Conservation (phyloP, 2,888 invertebrate species). For the Watsonalla binaria region DNA sequence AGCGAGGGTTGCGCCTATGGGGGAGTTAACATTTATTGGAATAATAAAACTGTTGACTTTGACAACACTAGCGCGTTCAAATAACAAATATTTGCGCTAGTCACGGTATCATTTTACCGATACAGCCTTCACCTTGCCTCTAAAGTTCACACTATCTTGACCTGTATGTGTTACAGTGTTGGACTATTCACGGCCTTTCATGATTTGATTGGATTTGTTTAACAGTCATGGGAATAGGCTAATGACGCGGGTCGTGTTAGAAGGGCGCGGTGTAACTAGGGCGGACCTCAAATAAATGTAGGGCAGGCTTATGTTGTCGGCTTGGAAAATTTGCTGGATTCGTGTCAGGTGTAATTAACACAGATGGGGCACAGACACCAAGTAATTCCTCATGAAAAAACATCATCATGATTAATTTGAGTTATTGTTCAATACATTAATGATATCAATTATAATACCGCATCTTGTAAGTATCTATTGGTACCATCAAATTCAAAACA, state of each 20-base stretch:
- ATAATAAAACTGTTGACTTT: constrained; percentile 54
- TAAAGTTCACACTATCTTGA: constrained; percentile 1
- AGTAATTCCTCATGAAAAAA: too few species aligned
- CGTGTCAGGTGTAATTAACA: neutral
- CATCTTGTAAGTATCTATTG: too few species aligned
- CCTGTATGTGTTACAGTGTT: neutral
- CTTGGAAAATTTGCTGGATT: neutral
- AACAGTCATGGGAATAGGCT: constrained; percentile 31
- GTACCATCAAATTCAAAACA: too few species aligned
- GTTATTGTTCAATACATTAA: too few species aligned
- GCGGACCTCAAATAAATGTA: constrained; percentile 10
- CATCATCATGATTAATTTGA: too few species aligned
- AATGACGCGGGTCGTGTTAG: constrained; percentile 16
- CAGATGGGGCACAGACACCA: neutral
- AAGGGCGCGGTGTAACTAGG: constrained; percentile 16
- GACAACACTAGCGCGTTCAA: constrained; percentile 32
- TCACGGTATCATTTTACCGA: constrained; percentile 9
- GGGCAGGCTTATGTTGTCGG: neutral
- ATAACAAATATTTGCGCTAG: constrained; percentile 26
- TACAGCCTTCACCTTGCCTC: constrained; percentile 20
- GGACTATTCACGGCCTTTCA: constrained; percentile 6
- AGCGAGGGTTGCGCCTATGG: constrained; percentile 42
- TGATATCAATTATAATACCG: too few species aligned
- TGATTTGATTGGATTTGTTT: constrained; percentile 23
- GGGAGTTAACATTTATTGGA: constrained; percentile 49